Evolutionary conservation across 2,888 invertebrate genomes (phyloP).

Genomic region (Aleiodes testaceus): DNA sequence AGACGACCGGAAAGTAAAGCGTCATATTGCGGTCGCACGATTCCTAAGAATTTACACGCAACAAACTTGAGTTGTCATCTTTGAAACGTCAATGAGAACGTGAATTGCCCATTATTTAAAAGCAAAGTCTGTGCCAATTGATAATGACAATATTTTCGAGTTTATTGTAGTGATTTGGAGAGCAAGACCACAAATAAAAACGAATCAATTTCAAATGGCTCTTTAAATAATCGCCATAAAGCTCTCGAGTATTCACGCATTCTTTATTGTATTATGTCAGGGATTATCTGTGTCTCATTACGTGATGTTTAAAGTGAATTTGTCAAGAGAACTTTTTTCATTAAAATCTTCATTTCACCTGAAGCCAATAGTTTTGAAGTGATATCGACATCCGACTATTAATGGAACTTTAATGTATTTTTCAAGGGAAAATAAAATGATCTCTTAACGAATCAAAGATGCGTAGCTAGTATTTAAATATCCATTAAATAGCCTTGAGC

Average conservation of each 20-base stretch:
- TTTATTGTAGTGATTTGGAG: no score
- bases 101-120: no score
- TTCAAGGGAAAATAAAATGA: background rate
- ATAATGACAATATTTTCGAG: no score
- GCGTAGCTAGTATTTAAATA: conserved; percentile 23
- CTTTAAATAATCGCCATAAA: no score
- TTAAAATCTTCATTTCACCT: no score
- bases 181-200: no score
- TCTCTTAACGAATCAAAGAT: conserved; percentile 6
- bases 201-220: no score
- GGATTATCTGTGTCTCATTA: no score
- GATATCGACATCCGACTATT: background rate
- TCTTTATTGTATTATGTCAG: no score
- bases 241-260: no score
- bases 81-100: background rate
- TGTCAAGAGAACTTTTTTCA: no score
- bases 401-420: conserved; percentile 13
- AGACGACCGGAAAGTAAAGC: conserved; percentile 34
- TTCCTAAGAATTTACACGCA: conserved; percentile 38
- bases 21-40: conserved; percentile 40
- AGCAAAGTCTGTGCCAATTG: conserved; percentile 10
- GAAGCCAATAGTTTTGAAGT: background rate
- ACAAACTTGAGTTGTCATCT: conserved; percentile 17
- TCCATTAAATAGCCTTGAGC: conserved; percentile 13
- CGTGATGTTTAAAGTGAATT: no score